Conservation (phyloP, 2,888 invertebrate species). For the Pollenia labialis region DNA sequence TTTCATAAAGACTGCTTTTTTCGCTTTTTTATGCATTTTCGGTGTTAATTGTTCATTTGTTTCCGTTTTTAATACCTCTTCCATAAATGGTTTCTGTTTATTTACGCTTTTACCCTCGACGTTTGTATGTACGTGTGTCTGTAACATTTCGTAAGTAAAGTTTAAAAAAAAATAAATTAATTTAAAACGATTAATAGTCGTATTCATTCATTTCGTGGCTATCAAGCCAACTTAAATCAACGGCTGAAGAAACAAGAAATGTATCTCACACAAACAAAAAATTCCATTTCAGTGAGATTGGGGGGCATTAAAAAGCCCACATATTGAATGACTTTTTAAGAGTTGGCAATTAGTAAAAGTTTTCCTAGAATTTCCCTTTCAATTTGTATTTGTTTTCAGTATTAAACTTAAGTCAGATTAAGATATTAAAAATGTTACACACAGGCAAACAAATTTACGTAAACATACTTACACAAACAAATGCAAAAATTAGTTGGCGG, state of each 20-base stretch:
- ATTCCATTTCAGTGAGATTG: too few species aligned
- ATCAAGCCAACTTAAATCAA: constrained; percentile 18
- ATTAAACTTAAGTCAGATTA: constrained; percentile 30
- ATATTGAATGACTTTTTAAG: constrained; percentile 56
- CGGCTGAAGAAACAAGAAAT: background rate
- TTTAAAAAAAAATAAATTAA: constrained; percentile 33
- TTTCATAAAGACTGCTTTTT: constrained; percentile 11
- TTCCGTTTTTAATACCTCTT: constrained; percentile 20
- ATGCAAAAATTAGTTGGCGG: too few species aligned
- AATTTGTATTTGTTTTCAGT: constrained; percentile 25
- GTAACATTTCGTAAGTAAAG: constrained; percentile 34
- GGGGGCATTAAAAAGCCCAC: constrained; percentile 7
- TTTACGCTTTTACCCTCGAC: background rate
- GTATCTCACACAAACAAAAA: background rate
- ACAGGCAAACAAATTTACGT: too few species aligned
- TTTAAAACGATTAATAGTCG: constrained; percentile 48
- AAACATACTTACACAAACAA: background rate
- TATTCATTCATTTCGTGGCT: constrained; percentile 19
- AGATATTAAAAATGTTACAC: constrained; percentile 31
- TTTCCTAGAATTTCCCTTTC: constrained; percentile 43
- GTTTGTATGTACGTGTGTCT: background rate
- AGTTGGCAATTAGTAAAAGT: constrained; percentile 43
- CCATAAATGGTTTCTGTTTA: background rate
- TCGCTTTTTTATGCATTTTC: constrained; percentile 14
- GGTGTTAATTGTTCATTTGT: constrained; percentile 49